These are phyloP conservation scores for Poicephalus gulielmi DNA, from an alignment of 2,113 vertebrate genomes.

Conservation along the genomic window DNA sequence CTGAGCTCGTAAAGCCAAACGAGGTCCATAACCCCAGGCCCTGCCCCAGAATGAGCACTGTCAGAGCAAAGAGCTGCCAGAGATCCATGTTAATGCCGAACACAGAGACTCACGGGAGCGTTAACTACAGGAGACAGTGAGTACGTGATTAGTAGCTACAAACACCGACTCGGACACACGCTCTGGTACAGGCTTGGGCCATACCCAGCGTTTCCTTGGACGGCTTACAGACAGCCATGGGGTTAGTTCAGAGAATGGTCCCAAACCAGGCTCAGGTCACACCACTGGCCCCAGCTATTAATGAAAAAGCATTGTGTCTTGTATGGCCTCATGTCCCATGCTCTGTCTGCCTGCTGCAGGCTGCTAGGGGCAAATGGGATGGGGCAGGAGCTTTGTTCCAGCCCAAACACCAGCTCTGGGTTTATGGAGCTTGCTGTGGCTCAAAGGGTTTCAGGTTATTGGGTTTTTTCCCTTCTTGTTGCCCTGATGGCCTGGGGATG, in stretches of 20 bases:
- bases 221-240: neutral
- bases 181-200: neutral
- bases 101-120: neutral
- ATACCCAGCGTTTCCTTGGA: neutral
- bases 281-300: constrained; percentile 5
- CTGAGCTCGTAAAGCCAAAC: rapidly evolving
- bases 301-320: neutral
- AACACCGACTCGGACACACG: neutral
- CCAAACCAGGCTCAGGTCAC: constrained; percentile 2
- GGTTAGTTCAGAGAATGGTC: neutral
- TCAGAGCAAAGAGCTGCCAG: neutral
- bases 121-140: constrained; percentile 9
- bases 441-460: neutral
- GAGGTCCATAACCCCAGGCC: neutral
- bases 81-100: neutral
- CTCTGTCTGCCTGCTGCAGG: neutral
- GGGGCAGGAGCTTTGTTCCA: neutral
- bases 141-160: neutral
- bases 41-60: neutral
- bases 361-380: neutral
- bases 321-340: neutral
- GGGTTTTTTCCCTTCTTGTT: neutral
- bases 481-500: neutral
- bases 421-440: neutral
- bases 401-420: neutral